A percentile compares a stretch with the other conserved stretches of the same genome.
phyloP scores from a whole-genome alignment of 1,140 invertebrate genomes.

The Drosophila varians region DNA sequence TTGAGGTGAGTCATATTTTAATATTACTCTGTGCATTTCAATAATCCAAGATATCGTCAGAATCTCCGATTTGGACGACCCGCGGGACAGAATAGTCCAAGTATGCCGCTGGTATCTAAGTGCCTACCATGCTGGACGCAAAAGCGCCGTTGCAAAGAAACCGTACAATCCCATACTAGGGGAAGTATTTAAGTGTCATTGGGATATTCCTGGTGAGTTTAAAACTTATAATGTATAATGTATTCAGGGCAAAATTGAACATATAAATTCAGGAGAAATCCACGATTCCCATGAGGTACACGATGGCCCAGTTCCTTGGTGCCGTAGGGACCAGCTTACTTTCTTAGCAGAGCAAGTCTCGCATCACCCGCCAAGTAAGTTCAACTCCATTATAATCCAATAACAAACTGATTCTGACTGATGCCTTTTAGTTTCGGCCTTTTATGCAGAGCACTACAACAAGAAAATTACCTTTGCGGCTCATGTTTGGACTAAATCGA shows the following conservation, averaged over 20 bases:
- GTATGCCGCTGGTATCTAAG: constrained; percentile 97
- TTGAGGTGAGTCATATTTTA: constrained; percentile 88
- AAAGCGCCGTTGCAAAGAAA: constrained; percentile 97
- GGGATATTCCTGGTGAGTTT: constrained; percentile 86
- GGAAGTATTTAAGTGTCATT: constrained; percentile 96
- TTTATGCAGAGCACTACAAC: constrained; percentile 97
- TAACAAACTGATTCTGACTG: neutral
- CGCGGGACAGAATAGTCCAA: constrained; percentile 96
- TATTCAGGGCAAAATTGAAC: neutral
- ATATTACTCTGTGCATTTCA: neutral
- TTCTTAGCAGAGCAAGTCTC: constrained; percentile 99
- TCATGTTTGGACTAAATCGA: constrained; percentile 98
- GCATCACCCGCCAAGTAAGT: constrained; percentile 97
- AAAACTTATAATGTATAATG: too few relatives aligned
- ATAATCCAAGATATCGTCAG: constrained; percentile 82
- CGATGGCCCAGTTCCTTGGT: constrained; percentile 93
- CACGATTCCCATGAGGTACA: constrained; percentile 82
- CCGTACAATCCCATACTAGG: constrained; percentile 99
- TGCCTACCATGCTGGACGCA: constrained; percentile 98
- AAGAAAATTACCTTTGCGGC: constrained; percentile 96
- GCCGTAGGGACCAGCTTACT: constrained; percentile 90
- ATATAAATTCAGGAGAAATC: constrained; percentile 44
- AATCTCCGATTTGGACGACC: constrained; percentile 92
- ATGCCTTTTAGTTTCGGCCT: constrained; percentile 91
- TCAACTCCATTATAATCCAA: neutral